Evolutionary conservation across 2,113 vertebrate species (phyloP).

Genomic region (Brienomyrus longianalis): DNA sequence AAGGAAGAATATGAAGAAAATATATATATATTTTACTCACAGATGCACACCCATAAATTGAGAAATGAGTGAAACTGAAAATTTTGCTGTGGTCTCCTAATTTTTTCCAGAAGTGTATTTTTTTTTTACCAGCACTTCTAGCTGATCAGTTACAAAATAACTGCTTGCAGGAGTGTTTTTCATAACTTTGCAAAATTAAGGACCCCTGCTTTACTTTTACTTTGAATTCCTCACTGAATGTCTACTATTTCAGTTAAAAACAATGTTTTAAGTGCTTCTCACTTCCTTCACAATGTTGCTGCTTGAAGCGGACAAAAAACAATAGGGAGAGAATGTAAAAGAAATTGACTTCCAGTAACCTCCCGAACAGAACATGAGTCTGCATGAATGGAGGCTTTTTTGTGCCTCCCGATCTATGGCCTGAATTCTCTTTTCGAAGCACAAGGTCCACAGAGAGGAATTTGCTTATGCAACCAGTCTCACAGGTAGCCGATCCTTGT

Average conservation of each 20-base stretch:
- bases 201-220: background rate
- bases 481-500: slow-evolving; percentile 40
- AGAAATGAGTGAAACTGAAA: background rate
- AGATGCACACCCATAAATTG: too few relatives aligned
- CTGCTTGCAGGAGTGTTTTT: background rate
- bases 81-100: background rate
- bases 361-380: background rate
- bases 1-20: too few relatives aligned
- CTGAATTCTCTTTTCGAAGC: background rate
- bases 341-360: background rate
- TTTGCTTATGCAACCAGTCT: slow-evolving; percentile 26
- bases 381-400: background rate
- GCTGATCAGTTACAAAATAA: background rate
- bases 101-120: background rate
- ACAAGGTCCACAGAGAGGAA: slow-evolving; percentile 18
- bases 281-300: background rate
- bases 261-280: background rate
- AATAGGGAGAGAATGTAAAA: background rate
- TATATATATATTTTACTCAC: too few relatives aligned
- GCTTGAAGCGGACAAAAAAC: background rate
- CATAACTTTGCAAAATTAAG: background rate
- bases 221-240: background rate
- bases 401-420: background rate
- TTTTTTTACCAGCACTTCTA: background rate
- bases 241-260: background rate